These are phyloP conservation scores for Python bivittatus DNA, from an alignment of 2,113 vertebrate species.

Conservation along the genomic window DNA sequence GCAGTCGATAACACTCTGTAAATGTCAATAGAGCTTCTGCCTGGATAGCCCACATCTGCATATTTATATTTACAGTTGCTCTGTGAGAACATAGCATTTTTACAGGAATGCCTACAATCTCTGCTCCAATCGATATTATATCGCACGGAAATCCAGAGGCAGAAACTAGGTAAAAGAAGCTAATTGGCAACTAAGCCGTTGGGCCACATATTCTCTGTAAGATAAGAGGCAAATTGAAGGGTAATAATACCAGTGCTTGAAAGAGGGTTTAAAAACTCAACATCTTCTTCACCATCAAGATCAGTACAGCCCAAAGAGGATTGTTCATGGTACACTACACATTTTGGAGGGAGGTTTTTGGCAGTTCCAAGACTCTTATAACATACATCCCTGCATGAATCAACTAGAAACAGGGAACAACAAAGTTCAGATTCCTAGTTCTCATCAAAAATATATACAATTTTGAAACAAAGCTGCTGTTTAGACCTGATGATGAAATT, in stretches of 20 bases:
- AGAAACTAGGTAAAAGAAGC: constrained; percentile 2
- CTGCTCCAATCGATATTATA: constrained; percentile 39
- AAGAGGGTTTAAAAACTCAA: neutral
- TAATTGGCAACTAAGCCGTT: neutral
- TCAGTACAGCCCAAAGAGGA: neutral
- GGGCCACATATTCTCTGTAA: neutral
- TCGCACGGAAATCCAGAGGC: constrained; percentile 32
- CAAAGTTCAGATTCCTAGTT: constrained; percentile 7
- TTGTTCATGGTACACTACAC: too few species aligned
- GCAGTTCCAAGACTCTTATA: neutral
- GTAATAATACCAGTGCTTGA: neutral
- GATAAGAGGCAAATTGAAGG: too few species aligned
- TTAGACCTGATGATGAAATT: neutral
- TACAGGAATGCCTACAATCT: constrained; percentile 19
- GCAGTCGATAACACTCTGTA: constrained; percentile 41
- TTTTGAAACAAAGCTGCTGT: neutral
- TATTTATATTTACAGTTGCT: constrained; percentile 21
- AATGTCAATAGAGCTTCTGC: constrained; percentile 46
- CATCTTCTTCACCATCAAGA: neutral
- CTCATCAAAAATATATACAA: neutral
- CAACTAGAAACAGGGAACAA: neutral
- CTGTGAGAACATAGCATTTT: neutral
- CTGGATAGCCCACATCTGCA: constrained; percentile 14
- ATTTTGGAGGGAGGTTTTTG: neutral
- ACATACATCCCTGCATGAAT: neutral